A percentile compares a stretch with the other conserved stretches of the same genome.
phyloP scores from a whole-genome alignment of 2,113 vertebrate genomes.

The Fregata magnificens region DNA sequence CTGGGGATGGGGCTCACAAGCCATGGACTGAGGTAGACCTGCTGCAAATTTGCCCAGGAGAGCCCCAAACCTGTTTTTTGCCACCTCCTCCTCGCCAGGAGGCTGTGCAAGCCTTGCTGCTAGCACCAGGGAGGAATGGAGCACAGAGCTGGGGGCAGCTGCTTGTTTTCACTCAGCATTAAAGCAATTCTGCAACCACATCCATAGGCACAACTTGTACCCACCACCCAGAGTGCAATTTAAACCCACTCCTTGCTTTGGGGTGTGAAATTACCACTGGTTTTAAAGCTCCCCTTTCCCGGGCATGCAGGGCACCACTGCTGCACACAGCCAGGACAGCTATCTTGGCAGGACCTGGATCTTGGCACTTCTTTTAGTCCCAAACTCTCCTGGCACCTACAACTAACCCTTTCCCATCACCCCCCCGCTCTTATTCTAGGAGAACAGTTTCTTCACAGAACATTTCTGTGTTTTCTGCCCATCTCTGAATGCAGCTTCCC shows the following conservation, averaged over 20 bases:
- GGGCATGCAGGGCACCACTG: background rate
- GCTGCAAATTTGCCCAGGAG: background rate
- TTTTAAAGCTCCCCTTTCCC: background rate
- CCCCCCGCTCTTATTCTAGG: background rate
- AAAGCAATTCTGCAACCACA: background rate
- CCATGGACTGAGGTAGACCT: background rate
- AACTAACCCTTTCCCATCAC: background rate
- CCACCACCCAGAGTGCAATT: background rate
- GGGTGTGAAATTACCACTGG: background rate
- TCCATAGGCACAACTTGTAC: background rate
- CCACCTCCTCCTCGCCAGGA: background rate
- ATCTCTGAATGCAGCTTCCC: background rate
- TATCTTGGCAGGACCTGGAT: background rate
- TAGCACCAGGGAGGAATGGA: background rate
- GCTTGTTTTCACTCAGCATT: background rate
- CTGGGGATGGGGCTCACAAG: background rate
- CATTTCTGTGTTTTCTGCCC: background rate
- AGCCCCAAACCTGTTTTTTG: background rate
- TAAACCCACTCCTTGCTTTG: background rate
- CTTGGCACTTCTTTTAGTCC: background rate
- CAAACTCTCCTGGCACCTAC: background rate
- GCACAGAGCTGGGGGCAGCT: too few species aligned
- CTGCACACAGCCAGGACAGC: background rate
- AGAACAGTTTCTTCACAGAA: too few species aligned
- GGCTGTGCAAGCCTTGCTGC: too few species aligned